Conservation (phyloP, 2,888 invertebrate genomes). For the Onchidella celtica region DNA sequence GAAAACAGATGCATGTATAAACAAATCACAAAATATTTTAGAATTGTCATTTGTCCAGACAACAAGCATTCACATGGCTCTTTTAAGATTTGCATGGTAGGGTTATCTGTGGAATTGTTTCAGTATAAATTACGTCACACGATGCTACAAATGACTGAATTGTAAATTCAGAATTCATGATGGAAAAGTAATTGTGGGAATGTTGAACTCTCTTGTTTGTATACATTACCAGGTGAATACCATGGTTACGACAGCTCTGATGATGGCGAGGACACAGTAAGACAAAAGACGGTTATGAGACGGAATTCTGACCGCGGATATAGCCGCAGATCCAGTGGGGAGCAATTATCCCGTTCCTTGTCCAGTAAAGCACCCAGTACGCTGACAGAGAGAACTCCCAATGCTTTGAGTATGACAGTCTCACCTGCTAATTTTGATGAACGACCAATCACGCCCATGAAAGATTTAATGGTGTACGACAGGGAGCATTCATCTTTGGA, state of each 20-base stretch:
- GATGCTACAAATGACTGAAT: no score
- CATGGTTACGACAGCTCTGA: neutral
- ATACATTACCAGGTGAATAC: conserved; percentile 14
- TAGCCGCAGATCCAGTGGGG: neutral
- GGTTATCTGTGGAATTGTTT: no score
- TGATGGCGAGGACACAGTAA: neutral
- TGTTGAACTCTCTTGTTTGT: no score
- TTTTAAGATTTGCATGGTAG: no score
- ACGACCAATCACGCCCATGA: conserved; percentile 78
- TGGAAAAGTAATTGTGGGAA: no score
- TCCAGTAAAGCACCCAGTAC: conserved; percentile 6
- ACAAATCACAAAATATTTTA: no score
- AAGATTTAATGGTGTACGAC: conserved; percentile 77
- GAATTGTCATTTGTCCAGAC: no score
- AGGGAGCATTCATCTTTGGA: conserved; percentile 75
- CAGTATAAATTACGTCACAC: no score
- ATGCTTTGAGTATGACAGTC: conserved; percentile 13
- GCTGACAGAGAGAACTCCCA: neutral
- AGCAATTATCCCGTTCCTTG: neutral
- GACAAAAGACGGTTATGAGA: conserved; percentile 1
- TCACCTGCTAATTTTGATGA: conserved; percentile 62
- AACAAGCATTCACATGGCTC: no score
- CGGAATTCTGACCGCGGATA: conserved; percentile 15
- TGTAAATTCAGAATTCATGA: no score
- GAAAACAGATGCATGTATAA: no score